phyloP scores from a whole-genome alignment of 2,113 vertebrate genomes.

The Leucosticte australis region DNA sequence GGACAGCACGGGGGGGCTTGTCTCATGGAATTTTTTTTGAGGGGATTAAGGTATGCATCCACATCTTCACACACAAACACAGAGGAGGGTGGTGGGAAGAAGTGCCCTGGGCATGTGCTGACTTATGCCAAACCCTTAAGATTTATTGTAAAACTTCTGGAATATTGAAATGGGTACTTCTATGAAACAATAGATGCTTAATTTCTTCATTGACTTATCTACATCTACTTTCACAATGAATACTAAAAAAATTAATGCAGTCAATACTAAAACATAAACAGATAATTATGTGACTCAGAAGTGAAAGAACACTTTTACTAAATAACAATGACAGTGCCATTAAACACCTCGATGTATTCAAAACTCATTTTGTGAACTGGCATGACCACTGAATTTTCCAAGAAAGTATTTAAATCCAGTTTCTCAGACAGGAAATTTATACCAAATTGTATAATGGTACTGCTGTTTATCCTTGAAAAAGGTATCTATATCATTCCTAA shows the following conservation, averaged over 20 bases:
- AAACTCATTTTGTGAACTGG: not conserved
- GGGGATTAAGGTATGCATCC: not conserved
- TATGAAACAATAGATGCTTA: not conserved
- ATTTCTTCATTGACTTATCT: not conserved
- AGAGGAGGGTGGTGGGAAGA: not conserved
- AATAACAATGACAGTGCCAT: not conserved
- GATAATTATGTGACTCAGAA: not conserved
- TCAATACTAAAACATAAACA: not conserved
- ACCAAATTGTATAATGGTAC: not conserved
- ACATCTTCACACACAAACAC: not conserved
- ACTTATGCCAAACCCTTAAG: not conserved
- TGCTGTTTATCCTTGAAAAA: not conserved
- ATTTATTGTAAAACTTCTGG: not conserved
- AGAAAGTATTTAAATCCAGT: not conserved
- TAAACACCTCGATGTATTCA: not conserved
- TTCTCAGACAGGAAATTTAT: not conserved
- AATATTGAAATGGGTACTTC: not conserved
- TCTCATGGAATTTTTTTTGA: not conserved
- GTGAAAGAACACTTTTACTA: not conserved
- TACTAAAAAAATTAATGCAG: not conserved
- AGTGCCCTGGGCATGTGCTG: not conserved
- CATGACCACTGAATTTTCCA: not conserved
- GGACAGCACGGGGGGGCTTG: rapidly evolving
- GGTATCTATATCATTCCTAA: not conserved
- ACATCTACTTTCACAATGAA: not conserved